A percentile compares a stretch with the other conserved stretches of the same genome.
Evolutionary conservation across 2,888 invertebrate genomes (phyloP).

Genomic region (Ferdinandea cuprea): DNA sequence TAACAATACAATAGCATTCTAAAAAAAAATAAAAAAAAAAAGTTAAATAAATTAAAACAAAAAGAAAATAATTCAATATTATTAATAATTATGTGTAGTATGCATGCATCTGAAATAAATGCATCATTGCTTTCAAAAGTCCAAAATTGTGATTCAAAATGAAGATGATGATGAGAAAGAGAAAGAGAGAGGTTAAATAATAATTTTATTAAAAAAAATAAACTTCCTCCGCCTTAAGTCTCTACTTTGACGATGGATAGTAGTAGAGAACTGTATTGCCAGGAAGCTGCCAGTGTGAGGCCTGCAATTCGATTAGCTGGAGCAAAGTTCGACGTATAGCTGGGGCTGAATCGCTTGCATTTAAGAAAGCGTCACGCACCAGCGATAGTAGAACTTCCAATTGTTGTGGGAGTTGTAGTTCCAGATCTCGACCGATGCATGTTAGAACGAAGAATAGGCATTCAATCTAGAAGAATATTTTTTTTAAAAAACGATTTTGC

Average conservation of each 20-base stretch:
- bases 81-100: constrained; percentile 42
- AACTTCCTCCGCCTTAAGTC: not conserved
- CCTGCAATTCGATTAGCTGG: constrained; percentile 95
- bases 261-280: constrained; percentile 95
- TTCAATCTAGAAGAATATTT: constrained; percentile 88
- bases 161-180: constrained; percentile 29
- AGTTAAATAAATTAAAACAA: not conserved
- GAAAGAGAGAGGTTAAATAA: constrained; percentile 9
- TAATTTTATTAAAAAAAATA: not conserved
- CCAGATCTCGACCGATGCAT: constrained; percentile 94
- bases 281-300: constrained; percentile 95
- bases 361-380: constrained; percentile 93
- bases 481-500: no score
- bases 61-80: constrained; percentile 33
- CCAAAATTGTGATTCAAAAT: constrained; percentile 45
- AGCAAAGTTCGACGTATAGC: constrained; percentile 92
- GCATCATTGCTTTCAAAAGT: constrained; percentile 66
- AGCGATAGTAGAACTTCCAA: constrained; percentile 90
- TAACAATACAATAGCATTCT: constrained; percentile 37
- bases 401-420: constrained; percentile 91
- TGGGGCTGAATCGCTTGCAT: constrained; percentile 88
- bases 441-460: constrained; percentile 94
- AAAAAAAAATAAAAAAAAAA: not conserved
- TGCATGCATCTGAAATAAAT: constrained; percentile 71
- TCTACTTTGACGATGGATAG: constrained; percentile 87